Conservation (phyloP, 2,888 invertebrate genomes). For the Drosophila koepferae region DNA sequence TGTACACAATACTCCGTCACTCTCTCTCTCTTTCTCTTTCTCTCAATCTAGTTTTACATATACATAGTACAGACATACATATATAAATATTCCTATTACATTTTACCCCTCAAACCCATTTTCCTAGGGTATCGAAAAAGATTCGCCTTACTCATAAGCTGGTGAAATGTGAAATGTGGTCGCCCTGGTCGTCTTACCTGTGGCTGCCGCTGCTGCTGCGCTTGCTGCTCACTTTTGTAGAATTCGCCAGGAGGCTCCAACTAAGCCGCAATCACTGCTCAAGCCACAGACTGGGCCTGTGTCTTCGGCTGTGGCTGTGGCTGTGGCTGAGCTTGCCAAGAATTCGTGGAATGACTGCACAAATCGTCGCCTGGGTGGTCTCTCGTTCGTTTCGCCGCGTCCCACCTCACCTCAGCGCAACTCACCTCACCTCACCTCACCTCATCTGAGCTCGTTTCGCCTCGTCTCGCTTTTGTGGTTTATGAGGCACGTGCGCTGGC, state of each 20-base stretch:
- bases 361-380: conserved; percentile 75
- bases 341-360: conserved; percentile 80
- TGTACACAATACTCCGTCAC: not conserved
- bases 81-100: too few species aligned
- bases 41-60: too few species aligned
- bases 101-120: not conserved
- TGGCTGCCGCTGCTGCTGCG: conserved; percentile 3
- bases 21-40: too few species aligned
- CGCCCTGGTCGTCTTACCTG: not conserved
- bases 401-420: not conserved
- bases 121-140: conserved; percentile 2
- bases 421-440: conserved; percentile 7
- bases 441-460: conserved; percentile 6
- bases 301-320: conserved; percentile 15
- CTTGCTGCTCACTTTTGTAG: conserved; percentile 32
- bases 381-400: conserved; percentile 11
- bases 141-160: conserved; percentile 54
- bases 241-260: conserved; percentile 56
- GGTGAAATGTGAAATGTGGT: conserved; percentile 75
- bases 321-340: conserved; percentile 55
- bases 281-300: conserved; percentile 6
- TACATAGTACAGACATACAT: too few species aligned
- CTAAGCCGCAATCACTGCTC: conserved; percentile 54
- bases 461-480: conserved; percentile 56
- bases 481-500: conserved; percentile 80